Evolutionary conservation across 30 jellyfish, hydroid and myxozoan species (phyloP), one percentile per base, ranked within the genome.

Genomic region (Cassiopea xamachana): DNA sequence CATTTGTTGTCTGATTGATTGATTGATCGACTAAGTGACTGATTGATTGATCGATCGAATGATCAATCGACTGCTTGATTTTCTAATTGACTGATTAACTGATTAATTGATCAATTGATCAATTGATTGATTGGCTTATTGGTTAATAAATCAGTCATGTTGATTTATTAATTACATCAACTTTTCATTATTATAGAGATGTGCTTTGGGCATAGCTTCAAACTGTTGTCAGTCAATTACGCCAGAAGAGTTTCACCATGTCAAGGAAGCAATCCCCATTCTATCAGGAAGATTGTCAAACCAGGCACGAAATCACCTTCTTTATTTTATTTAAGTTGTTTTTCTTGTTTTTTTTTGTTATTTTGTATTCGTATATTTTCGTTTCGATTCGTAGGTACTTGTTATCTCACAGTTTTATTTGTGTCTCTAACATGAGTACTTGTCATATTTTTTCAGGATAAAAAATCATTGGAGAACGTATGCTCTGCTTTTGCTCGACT

Each of bases 131-230:
- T 1, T 71, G 6, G 80, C 39, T 68, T 68, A 16, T 14, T 4
- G 5, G 77, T 7, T 68, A 7, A 68, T 68, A 4, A 59, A 59
- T 7, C 14, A 59, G 8, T 59, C 8, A 59, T 59, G 69, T 68
- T 4, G 51, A 27, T 19, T 71, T 10, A 71, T 48, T 77, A 2
- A 13, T 77, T 2, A 43, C 49, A 77, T 16, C 55, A 19, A 16
- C n/a, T 71, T 71, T 27, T 64, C 7, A 78, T 75, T 46, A 55
- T 60, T 49, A 19, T 60, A 95, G 99, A 87, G 99, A 61, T 91
- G 98, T 79, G 99, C 99, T n/a, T 80, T 95, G 59, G 99, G 97
- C 18, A 95, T 95, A 68, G 98, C 99, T 10, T 96, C 99, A 59
- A 95, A 95, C 78, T 95, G 99, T 69, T 95, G 99, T 92, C 99